Base-by-base conservation (phyloP, 2,888 invertebrate species). In the Molorchus minor region DNA sequence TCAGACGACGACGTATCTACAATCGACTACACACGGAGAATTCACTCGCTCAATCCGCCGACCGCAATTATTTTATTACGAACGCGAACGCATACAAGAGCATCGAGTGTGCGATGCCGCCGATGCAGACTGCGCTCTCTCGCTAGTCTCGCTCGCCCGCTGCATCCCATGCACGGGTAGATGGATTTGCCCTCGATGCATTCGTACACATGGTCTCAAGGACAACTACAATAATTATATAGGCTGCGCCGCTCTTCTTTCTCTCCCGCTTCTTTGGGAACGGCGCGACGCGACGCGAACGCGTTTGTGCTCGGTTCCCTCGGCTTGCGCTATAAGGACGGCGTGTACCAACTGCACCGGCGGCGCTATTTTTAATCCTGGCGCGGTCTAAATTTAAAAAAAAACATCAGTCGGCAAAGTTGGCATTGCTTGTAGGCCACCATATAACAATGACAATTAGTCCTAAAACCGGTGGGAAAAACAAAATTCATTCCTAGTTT, bases 121-220 rank as follows among this genome's bases (percentile, higher is more conserved):
- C 51, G 49, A 35, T 49, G 59, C 59, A 54, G 44, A 59, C 60
- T 41, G 61, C 55, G 49, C 29, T 55, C 52, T 35, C 46, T n/a
- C n/a, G n/a, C n/a, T n/a, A n/a, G n/a, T n/a, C n/a, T n/a, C n/a
- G 49, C 54, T 40, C 36, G 35, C 33, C 45, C 47, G 35, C 30
- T 59, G 62, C 67, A 67, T 64, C 61, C 62, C 62, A 36, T 63
- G 60, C 67, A 65, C 62, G 67, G 61, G 68, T 64, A 71, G 69
- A 70, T 71, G 70, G 70, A 75, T 73, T 71, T 73, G 73, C 72
- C 73, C 71, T 74, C 73, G 69, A 71, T 72, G 72, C 71, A 69
- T 74, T 71, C 70, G 66, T 74, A 74, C 76, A 77, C 74, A 74
- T 75, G 77, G 75, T 75, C 73, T 76, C 77, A 77, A 77, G 77